These are phyloP conservation scores for Pollachius pollachius DNA, from an alignment of 2,113 vertebrate genomes.

Conservation along the genomic window DNA sequence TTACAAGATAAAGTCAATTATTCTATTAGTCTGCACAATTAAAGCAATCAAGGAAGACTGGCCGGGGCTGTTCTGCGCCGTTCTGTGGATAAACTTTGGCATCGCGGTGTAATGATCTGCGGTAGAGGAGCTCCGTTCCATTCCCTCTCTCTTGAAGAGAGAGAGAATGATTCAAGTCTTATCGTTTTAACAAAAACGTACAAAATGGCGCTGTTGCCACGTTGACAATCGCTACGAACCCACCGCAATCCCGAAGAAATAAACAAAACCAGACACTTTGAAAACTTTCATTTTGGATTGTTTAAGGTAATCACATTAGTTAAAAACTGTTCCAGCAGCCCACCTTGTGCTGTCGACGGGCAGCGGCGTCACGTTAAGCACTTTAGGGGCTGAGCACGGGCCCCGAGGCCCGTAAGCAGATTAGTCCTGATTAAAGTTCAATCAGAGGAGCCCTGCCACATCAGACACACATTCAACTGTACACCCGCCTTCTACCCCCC, in stretches of 20 bases:
- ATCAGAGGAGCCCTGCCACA: conserved; percentile 75
- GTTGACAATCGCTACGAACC: background rate
- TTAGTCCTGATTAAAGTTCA: conserved; percentile 82
- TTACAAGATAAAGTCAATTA: conserved; percentile 48
- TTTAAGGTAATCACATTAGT: conserved; percentile 69
- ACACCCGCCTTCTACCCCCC: conserved; percentile 30
- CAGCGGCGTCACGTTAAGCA: conserved; percentile 70
- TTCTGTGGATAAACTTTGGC: conserved; percentile 9
- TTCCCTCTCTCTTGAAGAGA: background rate
- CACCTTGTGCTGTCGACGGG: conserved; percentile 69
- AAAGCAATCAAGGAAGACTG: conserved; percentile 34
- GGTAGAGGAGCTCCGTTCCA: background rate
- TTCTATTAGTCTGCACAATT: conserved; percentile 48
- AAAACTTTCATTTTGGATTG: conserved; percentile 53
- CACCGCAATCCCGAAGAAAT: background rate
- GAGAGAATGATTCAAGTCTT: too few species aligned
- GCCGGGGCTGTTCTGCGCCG: conserved; percentile 15
- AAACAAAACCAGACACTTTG: background rate
- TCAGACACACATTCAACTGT: conserved; percentile 60
- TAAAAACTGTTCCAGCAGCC: conserved; percentile 41
- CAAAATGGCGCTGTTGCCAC: background rate
- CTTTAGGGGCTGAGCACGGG: conserved; percentile 71
- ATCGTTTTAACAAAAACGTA: background rate
- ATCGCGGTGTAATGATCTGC: conserved; percentile 18
- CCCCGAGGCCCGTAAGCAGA: conserved; percentile 77